phyloP scores from a whole-genome alignment of 2,797 vertebrate species.

The Antrozous pallidus region DNA sequence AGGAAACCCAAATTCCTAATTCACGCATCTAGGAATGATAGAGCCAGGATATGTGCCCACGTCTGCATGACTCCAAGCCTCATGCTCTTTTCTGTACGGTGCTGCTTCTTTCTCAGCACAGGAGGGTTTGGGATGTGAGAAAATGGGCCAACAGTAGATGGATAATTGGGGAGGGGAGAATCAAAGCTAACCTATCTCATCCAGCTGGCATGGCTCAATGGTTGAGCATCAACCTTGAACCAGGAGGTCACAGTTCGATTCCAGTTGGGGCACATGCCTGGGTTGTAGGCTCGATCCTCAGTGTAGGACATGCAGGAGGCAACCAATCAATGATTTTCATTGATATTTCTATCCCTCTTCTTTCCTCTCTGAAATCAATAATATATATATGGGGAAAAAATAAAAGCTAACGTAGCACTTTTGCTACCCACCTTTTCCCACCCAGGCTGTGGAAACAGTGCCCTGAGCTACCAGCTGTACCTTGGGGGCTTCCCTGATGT shows the following conservation, averaged over 20 bases:
- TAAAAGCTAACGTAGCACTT: not conserved
- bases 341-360: no score
- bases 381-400: not conserved
- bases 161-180: not conserved
- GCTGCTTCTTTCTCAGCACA: not conserved
- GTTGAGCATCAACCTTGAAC: no score
- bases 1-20: conserved; percentile 1
- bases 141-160: not conserved
- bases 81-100: not conserved
- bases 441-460: conserved; percentile 93
- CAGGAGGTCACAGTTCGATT: no score
- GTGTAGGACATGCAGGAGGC: no score
- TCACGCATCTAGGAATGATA: not conserved
- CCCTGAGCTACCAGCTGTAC: conserved; percentile 89
- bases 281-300: no score
- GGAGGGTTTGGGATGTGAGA: not conserved
- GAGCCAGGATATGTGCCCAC: not conserved
- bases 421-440: not conserved
- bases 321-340: no score
- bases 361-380: no score
- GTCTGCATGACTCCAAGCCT: not conserved
- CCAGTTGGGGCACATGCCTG: no score
- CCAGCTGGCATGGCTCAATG: accelerated
- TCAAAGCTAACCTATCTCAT: not conserved
- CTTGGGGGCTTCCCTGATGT: conserved; percentile 86